Percentiles rank a stretch among this genome's conserved stretches.
Evolutionary conservation across 2,888 invertebrate species (phyloP).

Genomic region (Clunio marinus): DNA sequence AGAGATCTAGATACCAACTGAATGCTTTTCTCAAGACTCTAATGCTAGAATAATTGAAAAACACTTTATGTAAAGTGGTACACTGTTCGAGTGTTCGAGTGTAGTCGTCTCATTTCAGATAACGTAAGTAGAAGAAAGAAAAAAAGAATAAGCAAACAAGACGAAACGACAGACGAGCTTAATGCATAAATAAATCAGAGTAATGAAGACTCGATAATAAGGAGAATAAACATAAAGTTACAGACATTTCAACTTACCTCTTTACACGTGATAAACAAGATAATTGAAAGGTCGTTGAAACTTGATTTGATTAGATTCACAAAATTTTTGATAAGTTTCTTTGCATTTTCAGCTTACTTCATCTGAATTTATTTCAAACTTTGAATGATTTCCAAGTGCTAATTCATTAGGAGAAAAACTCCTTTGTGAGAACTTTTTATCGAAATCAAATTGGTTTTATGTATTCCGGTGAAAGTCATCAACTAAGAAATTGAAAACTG

Average conservation of each 20-base stretch:
- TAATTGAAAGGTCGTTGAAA: not conserved
- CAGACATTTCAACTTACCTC: not conserved
- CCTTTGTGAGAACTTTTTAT: slow-evolving; percentile 57
- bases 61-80: slow-evolving; percentile 1
- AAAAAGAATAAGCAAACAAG: not conserved
- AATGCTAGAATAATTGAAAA: slow-evolving; percentile 9
- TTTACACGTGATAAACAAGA: too few species aligned
- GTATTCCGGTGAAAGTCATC: slow-evolving; percentile 60
- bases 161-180: not conserved
- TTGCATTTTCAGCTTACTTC: not conserved
- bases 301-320: not conserved
- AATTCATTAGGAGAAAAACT: slow-evolving; percentile 68
- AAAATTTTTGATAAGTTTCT: not conserved
- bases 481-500: slow-evolving; percentile 60
- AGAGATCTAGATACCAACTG: slow-evolving; percentile 13
- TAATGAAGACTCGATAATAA: slow-evolving; percentile 3
- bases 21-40: not conserved
- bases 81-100: not conserved
- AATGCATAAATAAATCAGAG: not conserved
- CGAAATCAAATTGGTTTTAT: slow-evolving; percentile 53
- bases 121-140: not conserved
- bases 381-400: slow-evolving; percentile 57
- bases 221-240: not conserved
- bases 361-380: slow-evolving; percentile 13
- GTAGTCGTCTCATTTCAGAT: not conserved